A percentile compares a stretch with the other conserved stretches of the same genome.
Conservation (phyloP, 2,113 vertebrate species). For the Megatriorchis doriae region DNA sequence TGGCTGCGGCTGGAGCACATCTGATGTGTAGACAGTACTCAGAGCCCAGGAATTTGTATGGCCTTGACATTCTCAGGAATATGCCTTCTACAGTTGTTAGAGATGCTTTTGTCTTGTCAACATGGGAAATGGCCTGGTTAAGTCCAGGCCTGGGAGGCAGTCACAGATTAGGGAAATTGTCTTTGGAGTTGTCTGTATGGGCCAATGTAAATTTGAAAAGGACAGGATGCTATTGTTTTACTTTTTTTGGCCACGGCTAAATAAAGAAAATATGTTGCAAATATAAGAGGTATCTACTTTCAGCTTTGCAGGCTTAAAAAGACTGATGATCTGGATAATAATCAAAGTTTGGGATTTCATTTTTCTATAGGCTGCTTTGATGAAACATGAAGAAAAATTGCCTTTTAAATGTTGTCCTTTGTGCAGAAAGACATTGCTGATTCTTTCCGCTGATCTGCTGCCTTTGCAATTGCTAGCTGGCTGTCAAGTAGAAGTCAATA, state of each 20-base stretch:
- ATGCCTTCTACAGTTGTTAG: neutral
- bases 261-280: conserved; percentile 24
- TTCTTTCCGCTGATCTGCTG: neutral
- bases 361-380: conserved; percentile 8
- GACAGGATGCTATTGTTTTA: neutral
- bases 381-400: neutral
- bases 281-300: conserved; percentile 15
- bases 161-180: neutral
- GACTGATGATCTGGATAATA: neutral
- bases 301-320: conserved; percentile 12
- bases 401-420: neutral
- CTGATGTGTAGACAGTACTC: neutral
- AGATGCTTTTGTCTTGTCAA: neutral
- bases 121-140: neutral
- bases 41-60: neutral
- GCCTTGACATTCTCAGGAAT: neutral
- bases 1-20: neutral
- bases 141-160: neutral
- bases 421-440: neutral
- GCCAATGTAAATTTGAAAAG: conserved; percentile 33
- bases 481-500: neutral
- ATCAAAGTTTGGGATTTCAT: neutral
- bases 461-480: neutral
- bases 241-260: conserved; percentile 1
- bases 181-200: neutral